Base-by-base conservation (phyloP, 1,140 invertebrate species). In the Asobara japonica region DNA sequence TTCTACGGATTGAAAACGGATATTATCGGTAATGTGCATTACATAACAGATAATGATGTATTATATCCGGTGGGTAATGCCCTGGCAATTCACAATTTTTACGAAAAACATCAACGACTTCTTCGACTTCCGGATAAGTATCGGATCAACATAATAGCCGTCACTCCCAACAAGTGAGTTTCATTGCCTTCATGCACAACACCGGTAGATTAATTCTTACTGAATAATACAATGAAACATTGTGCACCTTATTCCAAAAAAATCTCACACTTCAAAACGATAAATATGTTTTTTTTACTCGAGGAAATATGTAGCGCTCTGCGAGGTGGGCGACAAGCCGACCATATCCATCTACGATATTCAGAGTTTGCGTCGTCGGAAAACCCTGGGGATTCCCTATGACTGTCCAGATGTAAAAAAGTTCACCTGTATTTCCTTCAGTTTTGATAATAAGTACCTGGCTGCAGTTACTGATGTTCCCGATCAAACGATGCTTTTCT, bases 401-500 rank as follows among this genome's bases (percentile, higher is more conserved):
- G 88, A 89, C 18, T 76, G 82, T 48, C 65, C 78, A 1, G 78
- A 80, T 72, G 80, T 87, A 3, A 76, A 79, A 13, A 91, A 92
- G 77, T 95, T 94, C 82, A 90, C 91, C 7, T 92, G 91, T 69
- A 80, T 96, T 0, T 89, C 90, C 11, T 97, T 96, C 78, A 94
- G 93, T 4, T 92, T 89, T 66, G 95, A 96, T 78, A 93, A 90
- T 11, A 93, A 93, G 82, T 92, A 93, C 80, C 82, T 97, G 11
- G 91, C 93, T 25, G 93, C 92, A 0, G 91, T 96, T 29, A 93
- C 93, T 0, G 93, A 93, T 10, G 91, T 92, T 74, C 93, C 94
- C 0, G 94, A 96, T 79, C 96, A 92, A 89, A 92, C 89, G 22
- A 89, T 96, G 82, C 89, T 95, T 64, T 93, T 92, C 81, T 97